Evolutionary conservation across 2,888 invertebrate genomes (phyloP).

Genomic region (Adelognathus sp.): DNA sequence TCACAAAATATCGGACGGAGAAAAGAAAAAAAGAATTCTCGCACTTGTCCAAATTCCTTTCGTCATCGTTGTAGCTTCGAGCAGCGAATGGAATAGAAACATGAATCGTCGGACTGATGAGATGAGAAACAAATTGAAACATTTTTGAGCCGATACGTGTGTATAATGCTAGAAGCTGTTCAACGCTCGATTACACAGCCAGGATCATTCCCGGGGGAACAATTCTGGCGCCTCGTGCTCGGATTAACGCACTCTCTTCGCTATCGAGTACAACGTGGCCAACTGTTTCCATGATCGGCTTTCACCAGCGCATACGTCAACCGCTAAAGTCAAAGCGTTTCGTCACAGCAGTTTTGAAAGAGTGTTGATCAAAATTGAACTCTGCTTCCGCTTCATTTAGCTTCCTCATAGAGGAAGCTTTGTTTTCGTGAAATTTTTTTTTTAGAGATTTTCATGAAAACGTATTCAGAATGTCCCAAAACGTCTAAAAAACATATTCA

Average conservation of each 20-base stretch:
- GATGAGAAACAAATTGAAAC: neutral
- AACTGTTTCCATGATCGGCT: conserved; percentile 13
- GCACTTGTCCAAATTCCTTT: too few species aligned
- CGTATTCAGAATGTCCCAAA: too few species aligned
- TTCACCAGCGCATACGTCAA: conserved; percentile 18
- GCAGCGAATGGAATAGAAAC: neutral
- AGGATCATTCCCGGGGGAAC: conserved; percentile 46
- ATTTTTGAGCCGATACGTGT: neutral
- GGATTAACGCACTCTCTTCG: conserved; percentile 36
- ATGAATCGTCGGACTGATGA: too few species aligned
- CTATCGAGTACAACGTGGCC: conserved; percentile 44
- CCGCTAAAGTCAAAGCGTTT: conserved; percentile 1
- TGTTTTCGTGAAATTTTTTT: too few species aligned
- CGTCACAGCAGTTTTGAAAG: conserved; percentile 4
- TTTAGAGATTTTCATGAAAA: too few species aligned
- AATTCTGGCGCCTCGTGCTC: conserved; percentile 24
- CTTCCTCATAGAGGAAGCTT: neutral
- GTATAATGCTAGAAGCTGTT: neutral
- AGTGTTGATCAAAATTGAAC: neutral
- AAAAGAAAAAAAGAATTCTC: too few species aligned
- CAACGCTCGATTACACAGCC: conserved; percentile 41
- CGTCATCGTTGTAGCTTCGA: too few species aligned
- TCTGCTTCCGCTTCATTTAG: neutral
- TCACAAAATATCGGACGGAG: neutral
- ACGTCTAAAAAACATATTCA: too few species aligned